Percentiles rank a stretch among this genome's conserved stretches.
These are phyloP conservation scores for Cavia aperea DNA, from an alignment of 2,113 vertebrate genomes.

Conservation along the genomic window DNA sequence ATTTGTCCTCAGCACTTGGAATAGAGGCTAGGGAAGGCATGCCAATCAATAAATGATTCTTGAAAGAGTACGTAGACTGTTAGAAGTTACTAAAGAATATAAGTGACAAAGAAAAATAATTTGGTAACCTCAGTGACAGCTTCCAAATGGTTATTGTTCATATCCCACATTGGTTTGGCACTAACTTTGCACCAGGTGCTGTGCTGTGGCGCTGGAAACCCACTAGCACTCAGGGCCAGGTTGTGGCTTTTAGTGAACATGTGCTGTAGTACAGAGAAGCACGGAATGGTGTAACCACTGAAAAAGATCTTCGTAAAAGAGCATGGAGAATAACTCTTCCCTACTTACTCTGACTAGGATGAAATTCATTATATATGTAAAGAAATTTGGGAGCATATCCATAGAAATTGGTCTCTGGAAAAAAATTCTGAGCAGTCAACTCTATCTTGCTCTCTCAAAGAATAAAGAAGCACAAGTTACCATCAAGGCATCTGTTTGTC, in stretches of 20 bases:
- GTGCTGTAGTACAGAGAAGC: background rate
- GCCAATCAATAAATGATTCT: background rate
- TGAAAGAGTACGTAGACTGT: background rate
- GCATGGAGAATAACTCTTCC: background rate
- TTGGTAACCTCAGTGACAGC: background rate
- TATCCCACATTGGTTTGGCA: background rate
- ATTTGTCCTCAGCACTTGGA: background rate
- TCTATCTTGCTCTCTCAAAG: background rate
- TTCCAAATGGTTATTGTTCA: background rate
- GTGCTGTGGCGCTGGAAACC: background rate
- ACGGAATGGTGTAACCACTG: background rate
- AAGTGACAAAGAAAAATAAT: background rate
- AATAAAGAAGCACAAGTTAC: background rate
- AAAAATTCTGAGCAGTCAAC: background rate
- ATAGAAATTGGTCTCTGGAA: background rate
- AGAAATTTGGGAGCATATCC: background rate
- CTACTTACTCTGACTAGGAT: background rate
- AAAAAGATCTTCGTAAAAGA: background rate
- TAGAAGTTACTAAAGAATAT: background rate
- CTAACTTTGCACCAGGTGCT: background rate
- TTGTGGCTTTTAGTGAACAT: background rate
- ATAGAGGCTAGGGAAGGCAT: background rate
- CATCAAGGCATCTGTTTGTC: background rate
- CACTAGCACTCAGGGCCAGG: background rate
- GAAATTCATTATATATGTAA: conserved; percentile 7